phyloP scores from a whole-genome alignment of 2,888 invertebrate genomes.

The Tubulanus polymorphus region DNA sequence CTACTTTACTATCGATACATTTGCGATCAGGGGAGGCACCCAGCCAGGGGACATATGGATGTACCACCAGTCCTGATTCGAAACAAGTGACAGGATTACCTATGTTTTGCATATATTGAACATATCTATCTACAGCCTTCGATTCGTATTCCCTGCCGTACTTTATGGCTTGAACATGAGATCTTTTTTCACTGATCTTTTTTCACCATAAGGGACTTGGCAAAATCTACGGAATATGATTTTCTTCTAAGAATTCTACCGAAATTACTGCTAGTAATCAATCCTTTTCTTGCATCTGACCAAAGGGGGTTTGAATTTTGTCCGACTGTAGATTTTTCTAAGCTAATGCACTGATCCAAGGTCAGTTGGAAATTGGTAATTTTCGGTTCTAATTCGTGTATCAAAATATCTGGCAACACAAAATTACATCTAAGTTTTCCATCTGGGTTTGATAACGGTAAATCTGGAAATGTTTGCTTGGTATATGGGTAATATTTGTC shows the following conservation, averaged over 20 bases:
- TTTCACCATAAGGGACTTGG: neutral
- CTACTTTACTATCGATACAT: neutral
- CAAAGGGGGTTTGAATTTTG: neutral
- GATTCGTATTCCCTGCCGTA: neutral
- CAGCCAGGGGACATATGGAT: conserved; percentile 1
- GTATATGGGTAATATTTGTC: neutral
- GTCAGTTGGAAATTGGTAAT: no score
- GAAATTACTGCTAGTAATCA: neutral
- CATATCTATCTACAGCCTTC: neutral
- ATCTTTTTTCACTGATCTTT: neutral
- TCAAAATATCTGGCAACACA: neutral
- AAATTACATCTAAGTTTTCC: neutral
- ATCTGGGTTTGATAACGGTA: neutral
- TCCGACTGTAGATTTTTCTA: neutral
- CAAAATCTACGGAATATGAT: neutral
- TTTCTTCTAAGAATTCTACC: neutral
- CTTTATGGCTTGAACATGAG: neutral
- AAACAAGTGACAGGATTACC: neutral
- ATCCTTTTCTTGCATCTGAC: no score
- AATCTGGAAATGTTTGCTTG: neutral
- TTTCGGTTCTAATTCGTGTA: neutral
- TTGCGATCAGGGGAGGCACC: conserved; percentile 6
- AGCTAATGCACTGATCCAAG: neutral
- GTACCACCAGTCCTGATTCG: neutral
- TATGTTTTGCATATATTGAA: neutral